These are phyloP conservation scores for Cochlearius cochlearius DNA, from an alignment of 2,113 vertebrate genomes.

Conservation along the genomic window DNA sequence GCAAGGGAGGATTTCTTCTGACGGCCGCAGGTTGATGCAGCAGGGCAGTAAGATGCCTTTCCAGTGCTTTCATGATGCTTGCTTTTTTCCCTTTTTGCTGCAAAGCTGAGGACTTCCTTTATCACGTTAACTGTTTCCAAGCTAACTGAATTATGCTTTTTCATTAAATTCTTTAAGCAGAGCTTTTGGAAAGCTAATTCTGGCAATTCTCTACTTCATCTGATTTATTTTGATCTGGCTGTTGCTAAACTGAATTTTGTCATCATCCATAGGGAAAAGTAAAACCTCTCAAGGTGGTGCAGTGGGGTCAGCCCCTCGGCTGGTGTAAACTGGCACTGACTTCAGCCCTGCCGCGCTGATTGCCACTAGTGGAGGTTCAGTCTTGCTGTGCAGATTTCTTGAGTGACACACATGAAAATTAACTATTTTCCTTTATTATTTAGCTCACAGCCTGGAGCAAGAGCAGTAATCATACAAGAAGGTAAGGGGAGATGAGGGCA, in stretches of 20 bases:
- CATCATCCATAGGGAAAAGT: not conserved
- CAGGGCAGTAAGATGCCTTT: not conserved
- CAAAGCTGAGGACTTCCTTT: not conserved
- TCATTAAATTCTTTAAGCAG: not conserved
- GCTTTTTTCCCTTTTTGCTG: not conserved
- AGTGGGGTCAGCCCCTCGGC: not conserved
- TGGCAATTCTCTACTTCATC: not conserved
- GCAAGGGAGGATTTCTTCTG: not conserved
- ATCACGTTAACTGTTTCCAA: not conserved
- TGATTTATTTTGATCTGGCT: not conserved
- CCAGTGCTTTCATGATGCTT: not conserved
- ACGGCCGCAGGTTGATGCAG: not conserved
- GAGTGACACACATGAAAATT: not conserved
- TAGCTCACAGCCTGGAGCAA: not conserved
- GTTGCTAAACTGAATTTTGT: not conserved
- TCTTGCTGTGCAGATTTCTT: not conserved
- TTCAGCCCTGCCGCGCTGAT: not conserved
- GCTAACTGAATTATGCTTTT: not conserved
- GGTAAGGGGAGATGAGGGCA: not conserved
- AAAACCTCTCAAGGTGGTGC: not conserved
- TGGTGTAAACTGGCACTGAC: not conserved
- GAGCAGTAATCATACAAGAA: not conserved
- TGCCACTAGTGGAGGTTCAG: not conserved
- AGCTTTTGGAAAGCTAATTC: not conserved
- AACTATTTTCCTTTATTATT: not conserved